Percentiles rank a stretch among this genome's conserved stretches.
Conservation (phyloP, 2,888 invertebrate genomes). For the Apocheima hispidaria region DNA sequence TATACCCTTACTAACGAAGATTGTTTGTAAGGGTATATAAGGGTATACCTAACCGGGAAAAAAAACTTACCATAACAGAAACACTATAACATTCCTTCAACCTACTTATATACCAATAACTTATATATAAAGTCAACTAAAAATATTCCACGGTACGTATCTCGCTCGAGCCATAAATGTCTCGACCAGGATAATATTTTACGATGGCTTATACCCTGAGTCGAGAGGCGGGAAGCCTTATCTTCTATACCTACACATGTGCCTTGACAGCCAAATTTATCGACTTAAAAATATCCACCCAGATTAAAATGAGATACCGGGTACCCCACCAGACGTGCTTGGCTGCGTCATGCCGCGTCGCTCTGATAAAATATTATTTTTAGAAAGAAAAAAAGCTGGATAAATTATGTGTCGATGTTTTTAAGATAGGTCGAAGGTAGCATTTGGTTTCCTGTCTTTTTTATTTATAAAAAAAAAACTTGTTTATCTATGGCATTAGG, state of each 20-base stretch:
- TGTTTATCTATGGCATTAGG: background rate
- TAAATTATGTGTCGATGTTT: conserved; percentile 54
- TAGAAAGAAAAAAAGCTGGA: conserved; percentile 40
- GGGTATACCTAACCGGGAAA: background rate
- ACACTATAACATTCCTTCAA: background rate
- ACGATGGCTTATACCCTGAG: conserved; percentile 71
- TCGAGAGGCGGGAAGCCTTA: conserved; percentile 74
- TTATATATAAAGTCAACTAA: conserved; percentile 41
- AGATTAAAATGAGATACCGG: conserved; percentile 80
- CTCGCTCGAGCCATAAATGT: conserved; percentile 80
- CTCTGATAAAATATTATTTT: conserved; percentile 73
- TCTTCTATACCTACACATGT: conserved; percentile 78
- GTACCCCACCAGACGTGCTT: conserved; percentile 58
- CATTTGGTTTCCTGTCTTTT: conserved; percentile 46
- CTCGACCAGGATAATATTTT: conserved; percentile 83
- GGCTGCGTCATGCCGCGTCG: conserved; percentile 33
- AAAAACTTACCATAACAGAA: background rate
- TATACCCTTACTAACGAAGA: too few relatives aligned
- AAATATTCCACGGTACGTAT: conserved; percentile 78
- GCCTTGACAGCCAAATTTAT: conserved; percentile 82
- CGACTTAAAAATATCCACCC: conserved; percentile 81
- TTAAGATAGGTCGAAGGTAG: conserved; percentile 30
- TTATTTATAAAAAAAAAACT: conserved; percentile 3
- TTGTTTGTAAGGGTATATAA: too few relatives aligned
- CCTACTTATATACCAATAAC: conserved; percentile 11